Conservation (phyloP, 2,888 invertebrate species). For the Orchesellides sinensis region DNA sequence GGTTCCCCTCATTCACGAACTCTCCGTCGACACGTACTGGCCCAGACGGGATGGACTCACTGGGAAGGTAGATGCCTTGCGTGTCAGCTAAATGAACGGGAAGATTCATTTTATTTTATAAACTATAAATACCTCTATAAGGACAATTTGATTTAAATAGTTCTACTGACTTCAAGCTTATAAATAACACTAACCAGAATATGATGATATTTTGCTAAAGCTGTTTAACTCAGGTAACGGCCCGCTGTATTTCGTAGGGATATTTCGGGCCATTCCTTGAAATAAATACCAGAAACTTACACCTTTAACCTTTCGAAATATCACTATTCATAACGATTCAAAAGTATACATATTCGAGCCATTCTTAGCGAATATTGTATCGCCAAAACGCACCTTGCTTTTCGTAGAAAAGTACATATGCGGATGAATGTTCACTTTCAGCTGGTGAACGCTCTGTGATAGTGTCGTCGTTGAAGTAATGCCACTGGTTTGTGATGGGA, state of each 20-base stretch:
- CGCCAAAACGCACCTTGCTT: constrained; percentile 78
- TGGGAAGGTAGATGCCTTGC: constrained; percentile 45
- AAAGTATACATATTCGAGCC: neutral
- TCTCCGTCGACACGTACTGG: constrained; percentile 40
- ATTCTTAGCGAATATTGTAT: too few relatives aligned
- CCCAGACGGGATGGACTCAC: constrained; percentile 31
- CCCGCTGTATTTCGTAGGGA: constrained; percentile 43
- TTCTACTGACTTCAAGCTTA: neutral
- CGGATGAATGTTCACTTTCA: constrained; percentile 81
- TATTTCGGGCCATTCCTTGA: constrained; percentile 38
- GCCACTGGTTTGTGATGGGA: constrained; percentile 80
- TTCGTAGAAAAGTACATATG: constrained; percentile 82
- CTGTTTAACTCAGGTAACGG: constrained; percentile 58
- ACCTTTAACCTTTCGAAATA: neutral
- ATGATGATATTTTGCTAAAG: constrained; percentile 34
- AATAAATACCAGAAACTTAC: too few relatives aligned
- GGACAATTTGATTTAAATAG: too few relatives aligned
- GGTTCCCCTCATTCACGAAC: constrained; percentile 38
- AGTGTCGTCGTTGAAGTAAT: constrained; percentile 81
- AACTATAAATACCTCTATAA: too few relatives aligned
- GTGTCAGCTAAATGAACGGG: constrained; percentile 32
- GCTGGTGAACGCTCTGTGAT: constrained; percentile 80
- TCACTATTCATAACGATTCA: too few relatives aligned
- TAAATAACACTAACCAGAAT: constrained; percentile 24
- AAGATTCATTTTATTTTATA: too few relatives aligned